These are phyloP conservation scores for Chlorocebus sabaeus DNA, from an alignment of 2,113 vertebrate species.

Conservation along the genomic window DNA sequence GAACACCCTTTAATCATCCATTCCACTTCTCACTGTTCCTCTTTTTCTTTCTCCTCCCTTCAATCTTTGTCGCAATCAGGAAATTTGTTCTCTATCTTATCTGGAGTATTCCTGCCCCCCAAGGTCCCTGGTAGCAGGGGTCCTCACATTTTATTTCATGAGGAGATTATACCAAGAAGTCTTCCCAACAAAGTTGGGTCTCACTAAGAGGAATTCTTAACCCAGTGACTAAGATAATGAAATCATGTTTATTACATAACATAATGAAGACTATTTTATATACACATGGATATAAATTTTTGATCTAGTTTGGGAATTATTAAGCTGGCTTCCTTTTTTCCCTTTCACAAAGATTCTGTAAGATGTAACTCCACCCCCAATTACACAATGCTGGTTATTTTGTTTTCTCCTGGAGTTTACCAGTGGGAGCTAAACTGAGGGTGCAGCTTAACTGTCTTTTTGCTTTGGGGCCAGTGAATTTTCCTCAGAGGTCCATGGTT, in stretches of 20 bases:
- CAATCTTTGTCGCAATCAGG: not conserved
- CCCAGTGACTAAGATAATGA: not conserved
- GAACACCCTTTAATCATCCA: not conserved
- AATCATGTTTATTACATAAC: not conserved
- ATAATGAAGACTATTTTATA: slow-evolving; percentile 48
- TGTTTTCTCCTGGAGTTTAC: slow-evolving; percentile 21
- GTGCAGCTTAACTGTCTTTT: slow-evolving; percentile 19
- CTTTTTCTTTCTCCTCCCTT: not conserved
- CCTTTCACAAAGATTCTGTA: slow-evolving; percentile 28
- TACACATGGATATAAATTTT: not conserved
- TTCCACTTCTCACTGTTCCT: not conserved
- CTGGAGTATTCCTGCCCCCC: not conserved
- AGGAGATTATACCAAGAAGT: not conserved
- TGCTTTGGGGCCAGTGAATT: slow-evolving; percentile 53
- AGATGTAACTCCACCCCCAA: not conserved
- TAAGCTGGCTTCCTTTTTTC: not conserved
- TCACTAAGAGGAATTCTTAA: slow-evolving; percentile 38
- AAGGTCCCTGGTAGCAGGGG: not conserved
- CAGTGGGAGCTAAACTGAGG: not conserved
- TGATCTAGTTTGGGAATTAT: slow-evolving; percentile 40
- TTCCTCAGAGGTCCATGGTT: slow-evolving; percentile 42
- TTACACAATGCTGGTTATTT: not conserved
- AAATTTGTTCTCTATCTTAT: not conserved
- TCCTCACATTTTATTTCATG: not conserved
- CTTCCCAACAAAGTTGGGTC: not conserved